phyloP scores from a whole-genome alignment of 2,797 vertebrate genomes.

The Chelmon rostratus region DNA sequence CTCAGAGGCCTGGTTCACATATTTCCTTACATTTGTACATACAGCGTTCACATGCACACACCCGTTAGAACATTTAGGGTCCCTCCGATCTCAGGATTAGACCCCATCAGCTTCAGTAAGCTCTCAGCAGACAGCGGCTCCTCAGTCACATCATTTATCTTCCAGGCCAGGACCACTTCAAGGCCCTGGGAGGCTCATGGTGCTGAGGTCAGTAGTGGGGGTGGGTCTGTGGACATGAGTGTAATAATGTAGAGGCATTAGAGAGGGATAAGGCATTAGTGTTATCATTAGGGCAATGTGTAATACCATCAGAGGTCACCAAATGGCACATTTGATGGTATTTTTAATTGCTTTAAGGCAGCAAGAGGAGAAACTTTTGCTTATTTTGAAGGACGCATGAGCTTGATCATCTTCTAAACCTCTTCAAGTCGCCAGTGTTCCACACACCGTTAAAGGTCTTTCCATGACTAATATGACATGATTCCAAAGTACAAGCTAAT shows the following conservation, averaged over 20 bases:
- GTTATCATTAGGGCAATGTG: conserved; percentile 20
- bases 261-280: conserved; percentile 21
- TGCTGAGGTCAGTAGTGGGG: conserved; percentile 56
- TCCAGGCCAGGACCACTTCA: conserved; percentile 66
- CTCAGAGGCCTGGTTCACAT: conserved; percentile 19
- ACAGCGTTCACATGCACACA: conserved; percentile 23
- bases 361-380: background rate
- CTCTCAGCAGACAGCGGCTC: conserved; percentile 68
- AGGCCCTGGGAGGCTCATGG: conserved; percentile 53
- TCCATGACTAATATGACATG: background rate
- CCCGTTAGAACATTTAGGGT: conserved; percentile 27
- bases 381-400: background rate
- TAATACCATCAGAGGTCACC: conserved; percentile 15
- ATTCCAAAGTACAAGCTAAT: background rate
- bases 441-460: background rate
- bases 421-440: background rate
- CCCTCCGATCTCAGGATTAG: conserved; percentile 45
- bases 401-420: background rate
- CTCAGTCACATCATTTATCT: conserved; percentile 76
- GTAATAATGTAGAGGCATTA: conserved; percentile 30
- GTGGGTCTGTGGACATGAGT: conserved; percentile 24
- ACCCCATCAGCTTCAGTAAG: conserved; percentile 64
- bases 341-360: background rate
- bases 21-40: conserved; percentile 37
- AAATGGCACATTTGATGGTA: conserved; percentile 21